Percentiles rank a stretch among this genome's conserved stretches.
These are phyloP conservation scores for Vidua macroura DNA, from an alignment of 2,113 vertebrate genomes.

Conservation along the genomic window DNA sequence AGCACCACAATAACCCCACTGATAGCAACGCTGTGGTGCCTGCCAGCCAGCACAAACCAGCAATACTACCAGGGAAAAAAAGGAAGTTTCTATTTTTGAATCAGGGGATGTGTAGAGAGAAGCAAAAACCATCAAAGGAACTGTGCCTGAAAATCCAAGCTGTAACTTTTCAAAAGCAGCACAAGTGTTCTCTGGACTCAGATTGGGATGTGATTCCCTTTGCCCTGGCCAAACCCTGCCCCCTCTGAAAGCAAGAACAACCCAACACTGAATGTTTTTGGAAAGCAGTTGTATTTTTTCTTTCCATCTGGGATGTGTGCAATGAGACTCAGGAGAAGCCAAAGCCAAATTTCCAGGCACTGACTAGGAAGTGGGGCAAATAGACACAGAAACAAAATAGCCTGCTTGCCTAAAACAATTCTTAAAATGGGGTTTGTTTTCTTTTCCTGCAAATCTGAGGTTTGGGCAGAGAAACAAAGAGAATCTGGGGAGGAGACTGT, in stretches of 20 bases:
- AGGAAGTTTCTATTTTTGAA: neutral
- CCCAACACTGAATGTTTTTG: neutral
- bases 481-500: neutral
- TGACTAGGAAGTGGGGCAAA: neutral
- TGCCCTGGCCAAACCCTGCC: neutral
- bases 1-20: neutral
- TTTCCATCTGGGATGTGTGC: neutral
- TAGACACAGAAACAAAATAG: neutral
- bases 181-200: neutral
- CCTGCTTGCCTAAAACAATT: neutral
- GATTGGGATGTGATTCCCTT: neutral
- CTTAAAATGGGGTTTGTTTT: neutral
- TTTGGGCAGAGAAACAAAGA: neutral
- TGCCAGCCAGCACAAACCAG: neutral
- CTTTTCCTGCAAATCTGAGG: neutral
- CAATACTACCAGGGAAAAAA: neutral
- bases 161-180: neutral
- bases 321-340: neutral
- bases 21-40: neutral
- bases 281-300: neutral
- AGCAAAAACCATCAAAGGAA: neutral
- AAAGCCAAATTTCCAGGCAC: neutral
- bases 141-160: neutral
- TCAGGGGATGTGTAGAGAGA: neutral
- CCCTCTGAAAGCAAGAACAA: neutral